Evolutionary conservation across 2,888 invertebrate genomes (phyloP), one percentile per base, ranked within the genome.

Genomic region (Elysia crispata): DNA sequence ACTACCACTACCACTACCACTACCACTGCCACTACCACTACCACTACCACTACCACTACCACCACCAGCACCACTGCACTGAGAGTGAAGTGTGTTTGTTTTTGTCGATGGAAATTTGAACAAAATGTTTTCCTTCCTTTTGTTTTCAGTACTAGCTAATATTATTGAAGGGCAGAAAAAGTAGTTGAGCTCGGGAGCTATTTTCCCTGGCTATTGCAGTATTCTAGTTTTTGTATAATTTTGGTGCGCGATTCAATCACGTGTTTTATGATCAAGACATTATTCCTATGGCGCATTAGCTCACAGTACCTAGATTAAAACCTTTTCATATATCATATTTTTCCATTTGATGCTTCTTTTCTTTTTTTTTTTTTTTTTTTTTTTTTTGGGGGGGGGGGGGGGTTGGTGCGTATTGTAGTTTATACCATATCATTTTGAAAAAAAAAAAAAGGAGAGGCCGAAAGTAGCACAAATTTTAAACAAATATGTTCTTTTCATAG

Each of bases 321-420:
- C n/a, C n/a, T n/a, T n/a, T n/a, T n/a, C n/a, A n/a, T n/a, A n/a
- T 41, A 3, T 41, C 41, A 41, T 41, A 11, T 3, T 11, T 11
- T 6, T 41, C 5, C 41, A 41, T 41, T 41, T 3, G 5, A 6
- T 41, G 11, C 11, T 41, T 41, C 5, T 41, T 41, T 41, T 3
- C 11, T 41, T 41, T 60, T 60, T 60, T 60, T 13, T 60, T 60
- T 3, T 60, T 60, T 60, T 60, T 8, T 60, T 60, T 60, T 60
- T 60, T 60, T 60, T 60, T 60, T 60, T 60, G 41, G 33, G 70
- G 20, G 70, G 33, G 20, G 33, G 70, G 33, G 31, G 33, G 70
- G 33, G 70, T 31, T 18, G 33, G 70, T 31, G 70, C n/a, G n/a
- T n/a, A n/a, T n/a, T n/a, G n/a, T n/a, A n/a, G n/a, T n/a, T n/a